Conservation (phyloP, 1,140 invertebrate genomes). For the Drosophila ogumai region DNA sequence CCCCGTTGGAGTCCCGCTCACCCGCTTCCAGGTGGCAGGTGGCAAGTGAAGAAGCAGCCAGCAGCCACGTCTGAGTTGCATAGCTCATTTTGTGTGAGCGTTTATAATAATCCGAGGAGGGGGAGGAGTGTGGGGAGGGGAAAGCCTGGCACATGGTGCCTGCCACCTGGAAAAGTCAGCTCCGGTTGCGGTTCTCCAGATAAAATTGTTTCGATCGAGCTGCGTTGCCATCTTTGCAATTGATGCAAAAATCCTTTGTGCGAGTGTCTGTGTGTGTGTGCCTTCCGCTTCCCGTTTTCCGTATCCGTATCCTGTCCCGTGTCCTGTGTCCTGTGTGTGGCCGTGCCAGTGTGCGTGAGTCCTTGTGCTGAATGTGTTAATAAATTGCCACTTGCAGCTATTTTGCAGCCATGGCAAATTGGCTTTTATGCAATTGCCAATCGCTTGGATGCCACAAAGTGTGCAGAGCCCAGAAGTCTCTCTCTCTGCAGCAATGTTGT, state of each 20-base stretch:
- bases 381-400: slow-evolving; percentile 74
- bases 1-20: background rate
- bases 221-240: slow-evolving; percentile 48
- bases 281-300: slow-evolving; percentile 6
- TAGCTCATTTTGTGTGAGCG: slow-evolving; percentile 68
- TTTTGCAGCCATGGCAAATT: slow-evolving; percentile 76
- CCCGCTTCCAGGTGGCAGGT: slow-evolving; percentile 14
- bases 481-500: background rate
- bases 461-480: slow-evolving; percentile 27
- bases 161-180: slow-evolving; percentile 14
- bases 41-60: slow-evolving; percentile 17
- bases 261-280: slow-evolving; percentile 1
- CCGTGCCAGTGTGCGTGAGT: slow-evolving; percentile 18
- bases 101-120: slow-evolving; percentile 72
- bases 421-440: slow-evolving; percentile 73
- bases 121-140: background rate
- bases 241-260: slow-evolving; percentile 75
- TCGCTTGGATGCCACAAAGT: slow-evolving; percentile 54
- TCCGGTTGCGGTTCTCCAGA: slow-evolving; percentile 13
- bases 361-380: slow-evolving; percentile 56
- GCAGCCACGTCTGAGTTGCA: slow-evolving; percentile 70
- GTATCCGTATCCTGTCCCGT: background rate
- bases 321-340: slow-evolving; percentile 5
- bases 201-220: slow-evolving; percentile 55
- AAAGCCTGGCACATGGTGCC: slow-evolving; percentile 13